Conservation (phyloP, 2,888 invertebrate species). For the Limnephilus lunatus region DNA sequence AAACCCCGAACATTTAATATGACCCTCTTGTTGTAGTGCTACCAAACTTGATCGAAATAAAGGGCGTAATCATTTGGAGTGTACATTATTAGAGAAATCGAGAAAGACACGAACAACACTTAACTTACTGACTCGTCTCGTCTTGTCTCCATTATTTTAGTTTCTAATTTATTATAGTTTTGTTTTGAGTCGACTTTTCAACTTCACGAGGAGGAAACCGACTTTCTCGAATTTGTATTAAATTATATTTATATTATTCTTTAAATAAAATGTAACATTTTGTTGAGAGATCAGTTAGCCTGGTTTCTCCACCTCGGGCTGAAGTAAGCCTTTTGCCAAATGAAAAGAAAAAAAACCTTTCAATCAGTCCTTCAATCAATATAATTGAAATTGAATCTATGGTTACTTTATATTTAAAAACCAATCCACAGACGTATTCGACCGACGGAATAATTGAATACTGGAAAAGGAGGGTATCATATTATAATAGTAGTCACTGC, state of each 20-base stretch:
- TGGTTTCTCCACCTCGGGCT: no score
- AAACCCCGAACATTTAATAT: background rate
- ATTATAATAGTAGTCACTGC: background rate
- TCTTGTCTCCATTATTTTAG: slow-evolving; percentile 11
- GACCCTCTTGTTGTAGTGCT: slow-evolving; percentile 20
- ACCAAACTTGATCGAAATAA: background rate
- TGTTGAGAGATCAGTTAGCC: no score
- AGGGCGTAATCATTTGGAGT: background rate
- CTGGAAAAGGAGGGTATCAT: background rate
- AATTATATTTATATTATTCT: background rate
- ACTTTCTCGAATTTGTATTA: background rate
- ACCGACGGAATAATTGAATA: background rate
- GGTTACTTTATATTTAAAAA: background rate
- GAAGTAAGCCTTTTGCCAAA: background rate
- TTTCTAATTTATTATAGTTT: slow-evolving; percentile 7
- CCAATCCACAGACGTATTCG: background rate
- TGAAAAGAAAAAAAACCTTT: background rate
- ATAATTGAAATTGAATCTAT: background rate
- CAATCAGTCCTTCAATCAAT: background rate
- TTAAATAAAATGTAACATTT: background rate
- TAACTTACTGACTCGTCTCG: slow-evolving; percentile 22
- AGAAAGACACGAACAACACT: slow-evolving; percentile 35
- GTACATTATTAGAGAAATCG: slow-evolving; percentile 31
- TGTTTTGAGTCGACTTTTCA: background rate
- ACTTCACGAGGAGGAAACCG: background rate